Conservation (phyloP, 2,888 invertebrate species). For the Drosophila limbata region DNA sequence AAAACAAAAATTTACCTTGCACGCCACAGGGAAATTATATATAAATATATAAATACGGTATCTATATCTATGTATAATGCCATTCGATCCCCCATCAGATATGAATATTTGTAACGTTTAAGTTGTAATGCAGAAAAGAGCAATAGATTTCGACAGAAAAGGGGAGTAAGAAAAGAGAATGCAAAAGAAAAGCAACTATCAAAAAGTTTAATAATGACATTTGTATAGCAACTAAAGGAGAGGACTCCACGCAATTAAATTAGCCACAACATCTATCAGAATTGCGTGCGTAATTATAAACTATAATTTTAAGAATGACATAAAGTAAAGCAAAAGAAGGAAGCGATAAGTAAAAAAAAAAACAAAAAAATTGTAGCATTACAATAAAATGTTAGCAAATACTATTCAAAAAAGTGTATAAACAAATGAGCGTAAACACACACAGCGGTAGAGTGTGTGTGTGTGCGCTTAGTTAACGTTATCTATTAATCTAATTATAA, state of each 20-base stretch:
- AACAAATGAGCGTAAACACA: slow-evolving; percentile 59
- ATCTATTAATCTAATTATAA: slow-evolving; percentile 58
- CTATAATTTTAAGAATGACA: slow-evolving; percentile 37
- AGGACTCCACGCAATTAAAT: slow-evolving; percentile 37
- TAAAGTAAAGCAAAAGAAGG: neutral
- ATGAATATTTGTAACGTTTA: slow-evolving; percentile 47
- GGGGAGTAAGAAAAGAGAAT: slow-evolving; percentile 15
- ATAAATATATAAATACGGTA: slow-evolving; percentile 14
- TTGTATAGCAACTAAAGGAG: slow-evolving; percentile 31
- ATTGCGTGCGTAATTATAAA: slow-evolving; percentile 33
- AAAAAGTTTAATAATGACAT: slow-evolving; percentile 42
- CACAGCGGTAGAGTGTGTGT: slow-evolving; percentile 21
- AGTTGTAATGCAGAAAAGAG: slow-evolving; percentile 37
- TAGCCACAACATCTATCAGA: slow-evolving; percentile 21
- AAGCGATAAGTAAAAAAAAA: neutral
- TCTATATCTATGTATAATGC: slow-evolving; percentile 33
- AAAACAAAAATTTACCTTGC: slow-evolving; percentile 24
- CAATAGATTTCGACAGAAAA: slow-evolving; percentile 29
- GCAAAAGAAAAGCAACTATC: slow-evolving; percentile 43
- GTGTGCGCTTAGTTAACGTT: slow-evolving; percentile 73
- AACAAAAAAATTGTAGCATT: slow-evolving; percentile 37
- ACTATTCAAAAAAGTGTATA: slow-evolving; percentile 57
- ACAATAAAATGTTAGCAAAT: slow-evolving; percentile 59
- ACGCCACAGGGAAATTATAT: slow-evolving; percentile 42
- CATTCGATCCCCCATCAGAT: slow-evolving; percentile 18